Conservation (phyloP, 2,113 vertebrate species). For the Donacobius atricapilla region DNA sequence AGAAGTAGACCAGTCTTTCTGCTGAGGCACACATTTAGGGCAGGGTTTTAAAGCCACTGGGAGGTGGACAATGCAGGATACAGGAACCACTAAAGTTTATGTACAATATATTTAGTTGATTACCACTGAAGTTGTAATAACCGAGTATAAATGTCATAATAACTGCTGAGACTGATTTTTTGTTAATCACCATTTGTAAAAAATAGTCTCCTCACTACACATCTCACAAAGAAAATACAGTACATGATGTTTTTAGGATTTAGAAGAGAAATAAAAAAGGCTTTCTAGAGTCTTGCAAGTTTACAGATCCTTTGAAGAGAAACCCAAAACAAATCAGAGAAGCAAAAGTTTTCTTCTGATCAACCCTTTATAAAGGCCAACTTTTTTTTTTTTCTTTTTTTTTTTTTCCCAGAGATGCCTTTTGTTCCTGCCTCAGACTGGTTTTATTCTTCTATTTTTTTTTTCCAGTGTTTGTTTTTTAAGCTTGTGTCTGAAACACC, state of each 20-base stretch:
- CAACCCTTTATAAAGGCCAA: not conserved
- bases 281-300: not conserved
- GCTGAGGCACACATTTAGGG: not conserved
- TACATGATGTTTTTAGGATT: not conserved
- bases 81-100: not conserved
- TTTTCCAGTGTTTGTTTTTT: not conserved
- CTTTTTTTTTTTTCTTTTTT: not conserved
- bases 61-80: not conserved
- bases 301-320: conserved; percentile 1
- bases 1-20: not conserved
- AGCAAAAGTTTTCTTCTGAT: not conserved
- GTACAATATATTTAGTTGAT: not conserved
- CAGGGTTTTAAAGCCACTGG: not conserved
- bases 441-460: not conserved
- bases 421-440: not conserved
- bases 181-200: not conserved
- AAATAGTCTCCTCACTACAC: not conserved
- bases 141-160: not conserved
- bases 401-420: not conserved
- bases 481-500: not conserved
- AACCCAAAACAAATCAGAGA: not conserved
- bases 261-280: not conserved
- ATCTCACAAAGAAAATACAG: not conserved
- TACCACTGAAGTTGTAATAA: not conserved
- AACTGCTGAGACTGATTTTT: not conserved